Evolutionary conservation across 2,888 invertebrate species (phyloP), one percentile per base, ranked within the genome.

Genomic region (Ophion costatus): DNA sequence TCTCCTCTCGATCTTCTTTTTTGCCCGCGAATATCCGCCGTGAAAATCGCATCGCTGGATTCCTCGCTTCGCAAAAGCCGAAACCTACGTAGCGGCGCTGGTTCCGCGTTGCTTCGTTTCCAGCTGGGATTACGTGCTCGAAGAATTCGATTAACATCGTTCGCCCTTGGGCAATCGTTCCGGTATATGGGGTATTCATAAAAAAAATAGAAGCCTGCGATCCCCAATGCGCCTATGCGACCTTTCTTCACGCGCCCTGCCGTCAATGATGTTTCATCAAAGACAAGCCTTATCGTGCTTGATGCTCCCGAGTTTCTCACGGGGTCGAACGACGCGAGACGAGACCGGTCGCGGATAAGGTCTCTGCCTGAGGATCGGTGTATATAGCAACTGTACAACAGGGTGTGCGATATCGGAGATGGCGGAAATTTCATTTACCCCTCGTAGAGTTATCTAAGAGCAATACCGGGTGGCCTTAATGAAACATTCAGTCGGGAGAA

Each of bases 401-500:
- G 85, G 83, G 85, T 85, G 82, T 85, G 90, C 92, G 93, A 93
- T 93, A 93, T 93, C 93, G 93, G 92, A 93, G 93, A 93, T 93
- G 93, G 92, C 92, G 92, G 92, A 93, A 93, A 93, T 93, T 93
- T 93, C 93, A 93, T 93, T 93, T 93, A 93, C 93, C 93, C 92
- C 93, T 93, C 93, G 92, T 91, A 93, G 93, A 93, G 93, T 93
- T 93, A 93, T 93, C 93, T 93, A 93, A 93, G 93, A 93, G 93
- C 93, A 93, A 93, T 93, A 93, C 93, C 93, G 93, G 93, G 93
- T 93, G 92, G 93, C 92, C 92, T 93, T 93, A 93, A 93, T 93
- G 93, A 93, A 93, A 93, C 93, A 93, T 93, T 93, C 93, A 93
- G 92, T 93, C 92, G 93, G 90, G 93, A 93, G 93, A 93, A 93